Conservation (phyloP, 2,888 invertebrate genomes). For the Cheilosia vernalis region DNA sequence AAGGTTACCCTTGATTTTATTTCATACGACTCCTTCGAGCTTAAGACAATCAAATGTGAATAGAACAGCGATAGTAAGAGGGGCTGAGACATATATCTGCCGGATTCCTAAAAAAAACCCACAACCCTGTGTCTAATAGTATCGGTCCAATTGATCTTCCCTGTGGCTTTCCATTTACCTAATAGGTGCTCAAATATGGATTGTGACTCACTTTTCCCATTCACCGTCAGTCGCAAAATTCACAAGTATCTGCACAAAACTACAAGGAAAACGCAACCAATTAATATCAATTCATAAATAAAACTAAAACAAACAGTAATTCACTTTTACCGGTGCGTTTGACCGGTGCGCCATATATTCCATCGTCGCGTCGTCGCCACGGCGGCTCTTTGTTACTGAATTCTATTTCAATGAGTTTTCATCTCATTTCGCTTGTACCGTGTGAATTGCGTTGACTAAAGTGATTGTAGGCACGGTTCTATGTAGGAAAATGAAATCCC, state of each 20-base stretch:
- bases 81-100: too few relatives aligned
- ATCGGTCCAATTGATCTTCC: not conserved
- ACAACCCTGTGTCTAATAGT: not conserved
- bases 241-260: constrained; percentile 13
- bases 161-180: constrained; percentile 17
- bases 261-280: constrained; percentile 14
- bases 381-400: constrained; percentile 37
- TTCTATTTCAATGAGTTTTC: constrained; percentile 18
- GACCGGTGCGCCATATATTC: constrained; percentile 15
- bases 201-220: constrained; percentile 6
- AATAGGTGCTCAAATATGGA: not conserved
- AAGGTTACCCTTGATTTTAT: too few relatives aligned
- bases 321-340: constrained; percentile 14
- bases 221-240: constrained; percentile 8
- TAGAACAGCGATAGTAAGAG: too few relatives aligned
- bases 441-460: not conserved
- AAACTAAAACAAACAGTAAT: constrained; percentile 13
- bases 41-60: too few relatives aligned
- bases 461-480: not conserved
- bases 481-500: not conserved
- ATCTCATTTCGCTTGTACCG: not conserved
- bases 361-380: not conserved
- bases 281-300: constrained; percentile 28
- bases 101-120: too few relatives aligned
- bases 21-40: too few relatives aligned